Evolutionary conservation across 2,113 vertebrate genomes (phyloP).

Genomic region (Vulpes lagopus): DNA sequence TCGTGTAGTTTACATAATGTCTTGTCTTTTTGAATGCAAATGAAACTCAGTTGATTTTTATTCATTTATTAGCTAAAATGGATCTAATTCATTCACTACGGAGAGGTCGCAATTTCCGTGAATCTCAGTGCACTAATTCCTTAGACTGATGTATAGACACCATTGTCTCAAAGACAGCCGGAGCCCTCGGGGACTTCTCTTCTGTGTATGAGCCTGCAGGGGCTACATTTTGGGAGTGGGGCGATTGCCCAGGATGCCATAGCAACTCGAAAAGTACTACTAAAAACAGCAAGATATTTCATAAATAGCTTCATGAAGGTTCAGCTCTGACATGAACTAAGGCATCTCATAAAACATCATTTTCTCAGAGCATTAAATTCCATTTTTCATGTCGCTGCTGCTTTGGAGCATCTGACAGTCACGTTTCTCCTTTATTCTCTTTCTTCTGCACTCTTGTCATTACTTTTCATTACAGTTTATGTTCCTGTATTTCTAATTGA

Average conservation of each 20-base stretch:
- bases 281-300: not conserved
- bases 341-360: not conserved
- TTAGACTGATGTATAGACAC: not conserved
- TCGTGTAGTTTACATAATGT: not conserved
- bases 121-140: not conserved
- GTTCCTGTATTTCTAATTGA: not conserved
- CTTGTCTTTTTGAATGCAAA: not conserved
- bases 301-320: not conserved
- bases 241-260: not conserved
- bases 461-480: not conserved
- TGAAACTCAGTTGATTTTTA: conserved; percentile 2
- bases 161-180: not conserved
- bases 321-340: not conserved
- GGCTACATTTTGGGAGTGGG: not conserved
- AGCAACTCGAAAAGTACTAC: conserved; percentile 19
- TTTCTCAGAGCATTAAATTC: not conserved
- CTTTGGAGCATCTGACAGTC: not conserved
- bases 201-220: not conserved
- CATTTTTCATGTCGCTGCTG: no score
- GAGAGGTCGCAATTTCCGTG: not conserved
- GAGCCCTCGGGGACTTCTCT: not conserved
- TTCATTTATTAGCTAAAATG: conserved; percentile 28
- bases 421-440: not conserved
- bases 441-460: not conserved
- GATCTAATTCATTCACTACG: not conserved